phyloP scores from a whole-genome alignment of 37 sponge, comb jelly and placozoan species.

The Diacarnus erythraeanus region DNA sequence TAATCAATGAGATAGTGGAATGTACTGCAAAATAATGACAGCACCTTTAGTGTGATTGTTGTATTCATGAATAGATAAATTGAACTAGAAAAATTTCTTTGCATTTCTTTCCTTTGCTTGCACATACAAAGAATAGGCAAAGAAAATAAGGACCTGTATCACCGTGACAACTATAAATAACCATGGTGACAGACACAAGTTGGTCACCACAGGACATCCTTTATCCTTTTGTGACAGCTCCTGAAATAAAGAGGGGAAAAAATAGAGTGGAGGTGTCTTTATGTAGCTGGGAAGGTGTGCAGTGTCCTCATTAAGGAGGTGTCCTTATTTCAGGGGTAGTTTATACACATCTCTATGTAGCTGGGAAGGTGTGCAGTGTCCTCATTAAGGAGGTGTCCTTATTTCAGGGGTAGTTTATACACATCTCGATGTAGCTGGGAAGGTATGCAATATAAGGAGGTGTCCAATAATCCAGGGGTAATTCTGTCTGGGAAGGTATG shows the following conservation, averaged over 20 bases:
- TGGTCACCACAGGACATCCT: too few species aligned
- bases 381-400: too few species aligned
- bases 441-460: not conserved
- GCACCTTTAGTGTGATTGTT: too few species aligned
- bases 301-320: not conserved
- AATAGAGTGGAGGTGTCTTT: too few species aligned
- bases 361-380: not conserved
- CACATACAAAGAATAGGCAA: conserved; percentile 27
- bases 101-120: conserved; percentile 43
- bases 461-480: not conserved
- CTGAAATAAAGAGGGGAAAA: too few species aligned
- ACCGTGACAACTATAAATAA: conserved; percentile 41
- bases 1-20: too few species aligned
- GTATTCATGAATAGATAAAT: not conserved
- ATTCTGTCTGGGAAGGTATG: not conserved
- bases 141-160: conserved; percentile 6
- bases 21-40: too few species aligned
- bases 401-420: not conserved
- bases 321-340: not conserved
- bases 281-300: too few species aligned
- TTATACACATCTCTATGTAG: not conserved
- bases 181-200: conserved; percentile 43
- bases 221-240: too few species aligned
- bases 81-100: conserved; percentile 58
- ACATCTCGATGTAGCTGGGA: not conserved